Evolutionary conservation across 2,797 vertebrate genomes (phyloP), one percentile per base, ranked within the genome.

Genomic region (Capromys pilorides): DNA sequence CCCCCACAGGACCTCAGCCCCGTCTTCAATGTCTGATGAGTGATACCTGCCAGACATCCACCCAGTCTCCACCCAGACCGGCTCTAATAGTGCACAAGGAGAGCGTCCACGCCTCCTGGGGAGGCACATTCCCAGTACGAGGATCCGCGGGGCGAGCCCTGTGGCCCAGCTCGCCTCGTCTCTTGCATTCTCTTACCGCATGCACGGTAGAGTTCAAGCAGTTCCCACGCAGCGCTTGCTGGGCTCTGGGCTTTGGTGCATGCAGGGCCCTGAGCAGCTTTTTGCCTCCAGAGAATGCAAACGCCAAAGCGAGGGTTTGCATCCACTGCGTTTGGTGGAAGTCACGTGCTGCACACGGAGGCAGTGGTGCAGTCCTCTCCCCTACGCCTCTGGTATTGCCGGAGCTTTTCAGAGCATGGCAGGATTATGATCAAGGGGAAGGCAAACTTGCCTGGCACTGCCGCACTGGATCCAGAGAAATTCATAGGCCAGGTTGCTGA

Each of bases 401-500:
- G 69, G 82, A 82, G 79, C 33, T 89, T 80, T 94, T 96, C 94
- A 33, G 90, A 96, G 97, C 92, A 19, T 54, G 94, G 73, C 36
- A 39, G 31, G 66, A 91, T 97, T 98, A 94, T 96, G 97, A 97
- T 96, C 84, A 96, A 93, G 95, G 95, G 94, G 95, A 96, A 97
- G 78, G 88, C 88, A 93, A 21, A 54, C 57, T 66, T 92, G 78
- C 71, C 83, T 75, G 62, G 83, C 41, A 91, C 93, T 16, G 11
- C 59, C 19, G 86, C 82, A 82, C 92, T 54, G 57, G 91, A 86
- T 26, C 4, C 2, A 86, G 85, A 62, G 85, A 84, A 91, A 95
- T 97, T 96, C 90, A 28, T 93, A 84, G 96, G 95, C 93, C 57
- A 10, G 93, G 97, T 96, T 91, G 67, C 67, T 97, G 97, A 97